phyloP scores from a whole-genome alignment of 37 sponge, comb jelly and placozoan genomes.

The Haliclona indistincta region DNA sequence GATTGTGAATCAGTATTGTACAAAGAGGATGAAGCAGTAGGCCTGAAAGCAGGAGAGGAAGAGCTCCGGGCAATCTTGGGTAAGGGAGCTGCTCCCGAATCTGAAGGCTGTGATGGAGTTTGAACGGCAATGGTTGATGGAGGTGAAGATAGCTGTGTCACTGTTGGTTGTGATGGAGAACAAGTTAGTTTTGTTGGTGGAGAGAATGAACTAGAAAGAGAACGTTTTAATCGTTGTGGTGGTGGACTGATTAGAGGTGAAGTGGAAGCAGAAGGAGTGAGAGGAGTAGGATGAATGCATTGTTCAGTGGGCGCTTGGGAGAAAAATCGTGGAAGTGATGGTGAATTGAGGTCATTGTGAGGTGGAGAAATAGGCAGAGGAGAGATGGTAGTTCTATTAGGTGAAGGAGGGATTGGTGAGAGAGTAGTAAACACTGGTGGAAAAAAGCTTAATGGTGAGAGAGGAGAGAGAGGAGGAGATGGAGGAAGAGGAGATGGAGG shows the following conservation, averaged over 20 bases:
- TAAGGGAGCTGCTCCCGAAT: no score
- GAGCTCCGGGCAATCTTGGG: no score
- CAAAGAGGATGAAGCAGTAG: no score
- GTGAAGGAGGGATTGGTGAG: background rate
- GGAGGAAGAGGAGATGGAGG: slow-evolving; percentile 31
- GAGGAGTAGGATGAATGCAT: background rate
- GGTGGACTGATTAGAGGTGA: background rate
- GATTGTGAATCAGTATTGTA: no score
- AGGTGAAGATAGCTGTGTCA: no score
- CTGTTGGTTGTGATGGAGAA: no score
- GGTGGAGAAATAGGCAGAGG: background rate
- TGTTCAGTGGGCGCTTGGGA: background rate
- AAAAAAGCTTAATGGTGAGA: slow-evolving; percentile 6
- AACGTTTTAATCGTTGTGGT: background rate
- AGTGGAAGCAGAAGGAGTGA: background rate
- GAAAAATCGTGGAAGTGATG: background rate
- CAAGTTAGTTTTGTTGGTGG: no score
- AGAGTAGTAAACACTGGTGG: background rate
- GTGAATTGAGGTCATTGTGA: background rate
- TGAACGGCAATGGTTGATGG: no score
- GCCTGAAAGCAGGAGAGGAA: no score
- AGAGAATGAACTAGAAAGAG: background rate
- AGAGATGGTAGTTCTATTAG: slow-evolving; percentile 11
- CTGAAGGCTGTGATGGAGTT: no score
- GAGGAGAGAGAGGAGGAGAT: slow-evolving; percentile 15